A percentile compares a stretch with the other conserved stretches of the same genome.
Conservation (phyloP, 2,888 invertebrate genomes). For the Anthophora plumipes region DNA sequence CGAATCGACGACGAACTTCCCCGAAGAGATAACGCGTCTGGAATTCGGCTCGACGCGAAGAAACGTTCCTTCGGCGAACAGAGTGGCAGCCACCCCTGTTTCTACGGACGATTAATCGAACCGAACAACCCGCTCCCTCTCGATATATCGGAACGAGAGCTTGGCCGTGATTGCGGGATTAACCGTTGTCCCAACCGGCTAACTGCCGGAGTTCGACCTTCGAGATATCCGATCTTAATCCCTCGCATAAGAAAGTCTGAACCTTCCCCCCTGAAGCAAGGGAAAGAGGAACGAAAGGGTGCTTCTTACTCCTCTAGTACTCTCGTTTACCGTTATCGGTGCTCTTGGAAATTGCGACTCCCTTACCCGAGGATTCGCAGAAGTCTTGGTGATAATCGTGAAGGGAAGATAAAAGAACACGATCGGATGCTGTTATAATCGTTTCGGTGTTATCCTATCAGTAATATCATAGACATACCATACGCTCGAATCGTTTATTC, state of each 20-base stretch:
- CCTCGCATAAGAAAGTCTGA: conserved; percentile 51
- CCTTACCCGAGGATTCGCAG: conserved; percentile 37
- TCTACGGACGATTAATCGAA: conserved; percentile 54
- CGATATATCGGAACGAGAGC: conserved; percentile 40
- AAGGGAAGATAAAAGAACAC: conserved; percentile 43
- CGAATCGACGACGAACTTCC: neutral
- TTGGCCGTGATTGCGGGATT: conserved; percentile 64
- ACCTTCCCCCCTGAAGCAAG: conserved; percentile 7
- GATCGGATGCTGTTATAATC: no score
- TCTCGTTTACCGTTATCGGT: conserved; percentile 58
- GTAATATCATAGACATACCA: no score
- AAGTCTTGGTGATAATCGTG: conserved; percentile 56
- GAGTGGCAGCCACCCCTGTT: neutral
- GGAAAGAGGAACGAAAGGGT: conserved; percentile 6
- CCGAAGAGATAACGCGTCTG: neutral
- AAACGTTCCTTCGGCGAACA: conserved; percentile 1
- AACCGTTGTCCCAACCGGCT: conserved; percentile 61
- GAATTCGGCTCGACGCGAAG: neutral
- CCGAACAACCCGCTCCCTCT: conserved; percentile 6
- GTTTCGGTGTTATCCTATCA: no score
- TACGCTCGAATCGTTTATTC: no score
- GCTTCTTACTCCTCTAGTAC: neutral
- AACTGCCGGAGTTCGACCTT: conserved; percentile 41
- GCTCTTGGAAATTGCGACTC: conserved; percentile 53
- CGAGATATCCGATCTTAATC: conserved; percentile 67